Evolutionary conservation across 2,113 vertebrate species (phyloP).

Genomic region (Poeciliopsis occidentalis): DNA sequence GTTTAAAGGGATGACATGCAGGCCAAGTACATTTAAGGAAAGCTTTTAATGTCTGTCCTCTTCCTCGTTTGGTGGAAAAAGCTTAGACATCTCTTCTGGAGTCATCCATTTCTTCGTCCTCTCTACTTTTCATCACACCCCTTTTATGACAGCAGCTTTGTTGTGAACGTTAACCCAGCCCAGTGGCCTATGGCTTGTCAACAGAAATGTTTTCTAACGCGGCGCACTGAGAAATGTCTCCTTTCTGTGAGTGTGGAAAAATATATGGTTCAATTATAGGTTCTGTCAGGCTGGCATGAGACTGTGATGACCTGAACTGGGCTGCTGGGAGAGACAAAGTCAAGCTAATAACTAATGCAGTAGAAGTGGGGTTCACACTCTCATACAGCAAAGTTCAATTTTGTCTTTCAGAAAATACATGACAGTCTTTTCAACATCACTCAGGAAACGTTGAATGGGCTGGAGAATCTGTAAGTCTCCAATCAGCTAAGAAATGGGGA

Average conservation of each 20-base stretch:
- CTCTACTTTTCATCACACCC: constrained; percentile 33
- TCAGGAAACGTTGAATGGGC: constrained; percentile 1
- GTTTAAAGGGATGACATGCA: not conserved
- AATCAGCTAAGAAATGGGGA: constrained; percentile 34
- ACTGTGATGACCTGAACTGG: constrained; percentile 46
- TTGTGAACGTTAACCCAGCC: constrained; percentile 53
- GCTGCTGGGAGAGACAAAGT: constrained; percentile 39
- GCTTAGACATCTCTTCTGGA: not conserved
- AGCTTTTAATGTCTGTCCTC: constrained; percentile 8
- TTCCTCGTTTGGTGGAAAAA: not conserved
- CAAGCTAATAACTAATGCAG: constrained; percentile 33
- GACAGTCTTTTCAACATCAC: constrained; percentile 4
- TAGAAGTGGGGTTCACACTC: constrained; percentile 15
- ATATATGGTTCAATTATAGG: constrained; percentile 71
- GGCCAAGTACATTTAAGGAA: constrained; percentile 1
- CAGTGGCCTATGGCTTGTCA: constrained; percentile 52
- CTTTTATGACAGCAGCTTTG: constrained; percentile 37
- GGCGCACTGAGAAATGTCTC: constrained; percentile 36
- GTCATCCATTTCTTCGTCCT: constrained; percentile 7
- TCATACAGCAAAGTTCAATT: not conserved
- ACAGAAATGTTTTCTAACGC: constrained; percentile 54
- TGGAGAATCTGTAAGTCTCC: constrained; percentile 10
- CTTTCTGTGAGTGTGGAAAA: constrained; percentile 32
- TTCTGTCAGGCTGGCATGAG: constrained; percentile 50
- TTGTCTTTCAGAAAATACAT: not conserved